Conservation (phyloP, 2,797 vertebrate species). For the Micropoecilia bifurca region DNA sequence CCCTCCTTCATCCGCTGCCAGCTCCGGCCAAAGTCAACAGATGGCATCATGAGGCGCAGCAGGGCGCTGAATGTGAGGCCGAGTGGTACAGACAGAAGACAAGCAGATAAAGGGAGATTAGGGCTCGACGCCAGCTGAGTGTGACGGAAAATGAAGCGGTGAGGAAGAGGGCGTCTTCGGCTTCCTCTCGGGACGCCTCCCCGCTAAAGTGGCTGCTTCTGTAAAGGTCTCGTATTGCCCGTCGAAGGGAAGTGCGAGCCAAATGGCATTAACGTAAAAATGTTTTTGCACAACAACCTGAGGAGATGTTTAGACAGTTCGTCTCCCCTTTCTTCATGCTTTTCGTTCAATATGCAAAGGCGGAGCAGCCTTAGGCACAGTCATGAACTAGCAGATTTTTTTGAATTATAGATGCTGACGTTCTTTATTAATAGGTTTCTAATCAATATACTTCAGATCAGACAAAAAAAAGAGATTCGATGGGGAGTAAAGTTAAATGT, state of each 20-base stretch:
- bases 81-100: slow-evolving; percentile 28
- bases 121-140: neutral
- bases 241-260: neutral
- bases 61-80: slow-evolving; percentile 28
- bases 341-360: slow-evolving; percentile 29
- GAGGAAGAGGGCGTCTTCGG: neutral
- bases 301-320: neutral
- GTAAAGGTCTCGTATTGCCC: too few species aligned
- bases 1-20: slow-evolving; percentile 26
- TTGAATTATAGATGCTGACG: slow-evolving; percentile 52
- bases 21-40: slow-evolving; percentile 62
- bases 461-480: slow-evolving; percentile 20
- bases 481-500: slow-evolving; percentile 6
- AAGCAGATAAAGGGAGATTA: slow-evolving; percentile 8
- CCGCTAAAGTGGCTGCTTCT: neutral
- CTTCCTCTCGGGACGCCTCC: neutral
- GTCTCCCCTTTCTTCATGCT: neutral
- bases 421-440: slow-evolving; percentile 43
- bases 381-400: slow-evolving; percentile 14
- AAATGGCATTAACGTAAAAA: neutral
- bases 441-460: slow-evolving; percentile 18
- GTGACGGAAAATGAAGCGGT: slow-evolving; percentile 4
- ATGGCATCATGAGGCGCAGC: slow-evolving; percentile 53
- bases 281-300: neutral
- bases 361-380: slow-evolving; percentile 15